Conservation (phyloP, 2,797 vertebrate species). For the Megaceryle alcyon region DNA sequence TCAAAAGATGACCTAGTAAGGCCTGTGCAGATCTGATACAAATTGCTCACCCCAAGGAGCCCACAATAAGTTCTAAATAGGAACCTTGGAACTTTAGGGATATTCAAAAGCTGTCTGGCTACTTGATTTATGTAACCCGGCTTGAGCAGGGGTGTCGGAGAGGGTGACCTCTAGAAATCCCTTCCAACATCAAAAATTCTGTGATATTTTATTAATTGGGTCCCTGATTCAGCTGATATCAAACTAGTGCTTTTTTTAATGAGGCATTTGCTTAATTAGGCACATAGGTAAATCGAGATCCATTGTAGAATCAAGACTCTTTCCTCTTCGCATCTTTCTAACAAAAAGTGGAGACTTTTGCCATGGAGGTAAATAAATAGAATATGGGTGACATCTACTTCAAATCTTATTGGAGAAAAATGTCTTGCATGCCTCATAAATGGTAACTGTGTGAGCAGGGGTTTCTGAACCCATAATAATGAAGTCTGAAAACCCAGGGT, state of each 20-base stretch:
- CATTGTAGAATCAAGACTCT: background rate
- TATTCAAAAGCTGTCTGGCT: background rate
- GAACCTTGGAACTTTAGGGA: background rate
- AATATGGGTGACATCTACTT: accelerated
- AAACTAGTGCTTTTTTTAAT: background rate
- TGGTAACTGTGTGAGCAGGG: background rate
- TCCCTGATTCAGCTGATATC: background rate
- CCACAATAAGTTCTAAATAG: background rate
- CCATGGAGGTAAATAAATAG: background rate
- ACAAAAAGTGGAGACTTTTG: background rate
- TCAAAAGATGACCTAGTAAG: background rate
- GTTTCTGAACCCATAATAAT: background rate
- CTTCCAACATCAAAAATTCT: background rate
- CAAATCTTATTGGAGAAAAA: background rate
- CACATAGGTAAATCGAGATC: background rate
- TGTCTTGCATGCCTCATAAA: background rate
- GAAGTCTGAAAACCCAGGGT: background rate
- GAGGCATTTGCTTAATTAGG: background rate
- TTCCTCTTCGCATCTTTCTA: background rate
- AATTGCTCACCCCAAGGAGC: background rate
- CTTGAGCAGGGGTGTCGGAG: background rate
- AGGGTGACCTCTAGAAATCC: background rate
- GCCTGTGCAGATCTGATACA: background rate
- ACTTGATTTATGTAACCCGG: background rate
- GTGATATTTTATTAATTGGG: background rate